Evolutionary conservation across 1,140 invertebrate species (phyloP), one percentile per base, ranked within the genome.

Genomic region (Drosophila sp.): DNA sequence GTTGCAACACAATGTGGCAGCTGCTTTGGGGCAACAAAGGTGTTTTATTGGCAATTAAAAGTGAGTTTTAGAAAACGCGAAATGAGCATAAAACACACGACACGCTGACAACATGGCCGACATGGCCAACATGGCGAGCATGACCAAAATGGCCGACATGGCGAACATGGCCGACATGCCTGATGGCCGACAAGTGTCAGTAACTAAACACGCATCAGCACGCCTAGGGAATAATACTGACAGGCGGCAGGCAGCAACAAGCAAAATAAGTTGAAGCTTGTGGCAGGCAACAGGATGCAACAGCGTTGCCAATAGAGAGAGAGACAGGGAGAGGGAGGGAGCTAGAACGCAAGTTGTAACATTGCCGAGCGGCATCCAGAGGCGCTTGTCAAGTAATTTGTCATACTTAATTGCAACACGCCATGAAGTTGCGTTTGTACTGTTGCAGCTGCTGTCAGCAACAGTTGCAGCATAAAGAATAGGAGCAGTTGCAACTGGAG

Each of bases 351-450:
- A 56, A 74, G 51, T 58, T 70, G 66, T 2, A 75, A 69, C 57
- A 74, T 63, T 64, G 58, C 50, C 13, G 43, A 38, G 48, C 67
- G 27, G 57, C 70, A 67, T 45, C 63, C 73, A 66, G 71, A 69
- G 71, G 75, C 72, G 58, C 71, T 75, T 78, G 75, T 78, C 75
- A 78, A 78, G 72, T 75, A 78, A 78, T 78, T 78, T 78, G 75
- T 74, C 75, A 78, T 78, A 71, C 71, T 78, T 78, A 78, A 78
- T 78, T 78, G 75, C 72, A 78, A 71, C 75, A 78, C 66, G 72
- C 58, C 72, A 78, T 54, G 65, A 75, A 78, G 72, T 78, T 78
- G 72, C 59, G 43, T 58, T 63, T 7, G 45, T 63, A 29, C 25
- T 53, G 36, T 27, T 58, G 50, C 27, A 43, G 36, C 3, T 21